Base-by-base conservation (phyloP, 2,113 vertebrate genomes). In the Brachypteracias leptosomus region DNA sequence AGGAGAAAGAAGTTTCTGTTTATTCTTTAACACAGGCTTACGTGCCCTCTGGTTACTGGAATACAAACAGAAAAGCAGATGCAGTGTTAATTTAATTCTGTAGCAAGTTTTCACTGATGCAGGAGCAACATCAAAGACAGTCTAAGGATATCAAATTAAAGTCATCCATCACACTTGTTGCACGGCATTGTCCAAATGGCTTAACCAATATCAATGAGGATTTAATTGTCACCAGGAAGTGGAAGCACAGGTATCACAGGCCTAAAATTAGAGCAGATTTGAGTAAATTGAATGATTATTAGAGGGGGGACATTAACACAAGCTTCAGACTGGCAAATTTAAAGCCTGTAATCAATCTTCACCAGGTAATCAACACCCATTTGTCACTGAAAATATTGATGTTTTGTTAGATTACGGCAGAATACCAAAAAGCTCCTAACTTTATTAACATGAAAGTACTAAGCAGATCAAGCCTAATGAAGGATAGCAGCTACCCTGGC, bases 91-190 rank as follows among this genome's bases (percentile, higher is more conserved):
- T 98, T 98, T 96, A 97, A 98, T 98, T 98, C 92, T 67, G 68
- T 71, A 85, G 85, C 54, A 91, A 89, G 95, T 94, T 98, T 92
- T 98, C 93, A 93, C 91, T 93, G 90, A 89, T 96, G 95, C 93
- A 95, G 89, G 67, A 97, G 93, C 80, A 97, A 98, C 75, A 97
- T 97, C 95, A 97, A 98, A 98, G 95, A 85, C 72, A 86, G 92
- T 76, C 90, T 95, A 96, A 83, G 89, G 97, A 97, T 97, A 97
- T 97, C 78, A 96, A 98, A 98, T 98, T 98, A 97, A 98, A 98
- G 93, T 76, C 95, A 98, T 98, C 95, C 93, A 97, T 98, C 98
- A 98, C 88, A 94, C 89, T 96, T 71, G 68, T 96, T 96, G 92
- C 90, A 88, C 78, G 89, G 90, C 91, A 73, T 66, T 94, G 93